Conservation (phyloP, 2,113 vertebrate species). For the Canis aureus region DNA sequence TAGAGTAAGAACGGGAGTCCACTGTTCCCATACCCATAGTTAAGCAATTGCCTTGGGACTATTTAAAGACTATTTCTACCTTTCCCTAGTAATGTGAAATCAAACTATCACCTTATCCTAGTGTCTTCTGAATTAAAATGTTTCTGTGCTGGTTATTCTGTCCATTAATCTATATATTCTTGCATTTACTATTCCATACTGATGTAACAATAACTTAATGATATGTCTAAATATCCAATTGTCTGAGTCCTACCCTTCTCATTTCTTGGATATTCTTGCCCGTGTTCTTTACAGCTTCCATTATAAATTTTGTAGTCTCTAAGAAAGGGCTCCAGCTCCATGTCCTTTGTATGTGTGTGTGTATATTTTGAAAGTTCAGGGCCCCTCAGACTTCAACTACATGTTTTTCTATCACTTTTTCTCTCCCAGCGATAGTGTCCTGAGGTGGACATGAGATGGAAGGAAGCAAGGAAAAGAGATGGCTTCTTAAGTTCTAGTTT, state of each 20-base stretch:
- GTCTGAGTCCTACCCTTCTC: background rate
- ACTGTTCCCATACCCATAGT: background rate
- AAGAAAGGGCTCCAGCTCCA: background rate
- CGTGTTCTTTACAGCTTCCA: background rate
- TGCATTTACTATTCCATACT: background rate
- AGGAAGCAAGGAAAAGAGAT: background rate
- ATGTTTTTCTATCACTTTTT: background rate
- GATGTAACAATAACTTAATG: conserved; percentile 1
- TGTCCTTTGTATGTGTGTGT: background rate
- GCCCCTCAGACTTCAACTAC: background rate
- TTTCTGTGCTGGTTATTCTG: background rate
- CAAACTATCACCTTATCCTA: conserved; percentile 34
- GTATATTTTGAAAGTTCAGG: background rate
- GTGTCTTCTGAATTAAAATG: background rate
- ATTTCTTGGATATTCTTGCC: background rate
- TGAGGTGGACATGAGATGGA: background rate
- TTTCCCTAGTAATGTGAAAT: conserved; percentile 33
- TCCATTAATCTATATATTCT: background rate
- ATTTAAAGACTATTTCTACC: conserved; percentile 25
- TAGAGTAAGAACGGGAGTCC: conserved; percentile 3
- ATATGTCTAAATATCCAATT: conserved; percentile 4
- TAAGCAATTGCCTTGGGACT: background rate
- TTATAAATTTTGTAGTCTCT: background rate
- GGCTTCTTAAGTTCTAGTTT: background rate
- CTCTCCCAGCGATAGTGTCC: background rate